Conservation (phyloP, 2,888 invertebrate species). For the Dimorphilus gyrociliatus region DNA sequence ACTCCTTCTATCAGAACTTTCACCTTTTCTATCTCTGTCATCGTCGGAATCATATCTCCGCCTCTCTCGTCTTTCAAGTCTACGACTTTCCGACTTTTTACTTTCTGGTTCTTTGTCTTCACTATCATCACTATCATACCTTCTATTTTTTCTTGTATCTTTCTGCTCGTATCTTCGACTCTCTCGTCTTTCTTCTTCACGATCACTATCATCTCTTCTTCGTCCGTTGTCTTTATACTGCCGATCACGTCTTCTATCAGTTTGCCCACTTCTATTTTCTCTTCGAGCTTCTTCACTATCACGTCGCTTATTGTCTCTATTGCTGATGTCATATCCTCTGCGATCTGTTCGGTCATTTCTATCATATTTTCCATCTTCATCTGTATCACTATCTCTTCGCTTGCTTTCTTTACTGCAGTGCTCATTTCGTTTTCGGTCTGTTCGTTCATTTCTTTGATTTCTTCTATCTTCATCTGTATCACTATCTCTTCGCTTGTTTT, state of each 20-base stretch:
- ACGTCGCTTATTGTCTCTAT: neutral
- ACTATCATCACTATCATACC: no score
- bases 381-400: neutral
- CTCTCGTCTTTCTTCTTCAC: neutral
- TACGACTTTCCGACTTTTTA: no score
- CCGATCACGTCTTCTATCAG: neutral
- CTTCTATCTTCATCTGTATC: constrained; percentile 1
- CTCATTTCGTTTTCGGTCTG: constrained; percentile 1
- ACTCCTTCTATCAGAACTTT: no score
- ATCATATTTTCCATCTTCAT: neutral
- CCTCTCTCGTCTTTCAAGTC: no score
- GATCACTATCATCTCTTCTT: neutral
- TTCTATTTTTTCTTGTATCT: no score
- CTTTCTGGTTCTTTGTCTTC: no score
- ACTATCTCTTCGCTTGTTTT: neutral
- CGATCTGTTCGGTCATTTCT: neutral
- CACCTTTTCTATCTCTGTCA: no score
- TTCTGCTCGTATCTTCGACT: no score
- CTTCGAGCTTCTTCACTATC: neutral
- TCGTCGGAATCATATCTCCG: no score
- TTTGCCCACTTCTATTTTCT: neutral
- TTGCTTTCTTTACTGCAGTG: constrained; percentile 1
- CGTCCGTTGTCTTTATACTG: constrained; percentile 1
- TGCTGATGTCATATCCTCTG: neutral
- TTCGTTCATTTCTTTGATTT: neutral